Evolutionary conservation across 2,113 vertebrate species (phyloP).

Genomic region (Malurus melanocephalus): DNA sequence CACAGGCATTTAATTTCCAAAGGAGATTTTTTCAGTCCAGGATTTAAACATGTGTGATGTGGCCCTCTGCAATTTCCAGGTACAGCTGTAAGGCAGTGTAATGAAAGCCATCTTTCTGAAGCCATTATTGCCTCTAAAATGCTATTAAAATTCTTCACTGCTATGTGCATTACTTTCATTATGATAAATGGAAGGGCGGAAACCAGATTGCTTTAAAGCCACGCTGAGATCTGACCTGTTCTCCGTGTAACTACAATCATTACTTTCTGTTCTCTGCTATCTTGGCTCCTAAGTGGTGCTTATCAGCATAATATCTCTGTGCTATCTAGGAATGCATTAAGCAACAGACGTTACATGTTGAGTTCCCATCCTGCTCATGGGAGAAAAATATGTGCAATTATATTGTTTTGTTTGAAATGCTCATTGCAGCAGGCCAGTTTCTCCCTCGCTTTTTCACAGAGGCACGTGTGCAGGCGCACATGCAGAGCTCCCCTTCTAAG

Average conservation of each 20-base stretch:
- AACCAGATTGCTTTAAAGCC: background rate
- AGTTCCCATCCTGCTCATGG: background rate
- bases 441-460: background rate
- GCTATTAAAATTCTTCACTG: background rate
- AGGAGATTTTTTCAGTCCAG: background rate
- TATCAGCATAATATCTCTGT: background rate
- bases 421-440: background rate
- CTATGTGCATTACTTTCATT: background rate
- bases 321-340: conserved; percentile 48
- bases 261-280: conserved; percentile 9
- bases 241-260: background rate
- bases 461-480: background rate
- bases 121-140: background rate
- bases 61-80: background rate
- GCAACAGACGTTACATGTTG: conserved; percentile 7
- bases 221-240: background rate
- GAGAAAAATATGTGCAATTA: background rate
- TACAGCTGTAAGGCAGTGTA: background rate
- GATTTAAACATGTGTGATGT: background rate
- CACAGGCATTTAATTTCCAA: background rate
- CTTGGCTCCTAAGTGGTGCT: background rate
- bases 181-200: background rate
- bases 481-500: background rate
- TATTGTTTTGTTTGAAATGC: background rate
- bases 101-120: background rate